A percentile compares a stretch with the other conserved stretches of the same genome.
These are phyloP conservation scores for Xenopus borealis DNA, from an alignment of 2,113 vertebrate genomes.

Conservation along the genomic window DNA sequence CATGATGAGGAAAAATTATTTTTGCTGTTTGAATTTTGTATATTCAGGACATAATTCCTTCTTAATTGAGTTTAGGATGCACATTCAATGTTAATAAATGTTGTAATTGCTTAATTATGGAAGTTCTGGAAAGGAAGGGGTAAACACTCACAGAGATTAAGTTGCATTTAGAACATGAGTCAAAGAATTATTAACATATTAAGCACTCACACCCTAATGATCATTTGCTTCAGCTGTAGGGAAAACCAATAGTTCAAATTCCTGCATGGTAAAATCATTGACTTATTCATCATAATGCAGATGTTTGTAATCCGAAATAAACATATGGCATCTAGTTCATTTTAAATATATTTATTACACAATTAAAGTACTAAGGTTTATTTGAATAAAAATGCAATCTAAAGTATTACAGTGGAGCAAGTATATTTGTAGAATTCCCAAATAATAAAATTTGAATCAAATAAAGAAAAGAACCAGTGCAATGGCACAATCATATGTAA, in stretches of 20 bases:
- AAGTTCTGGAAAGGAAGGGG: not conserved
- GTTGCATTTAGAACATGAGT: not conserved
- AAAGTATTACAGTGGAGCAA: too few species aligned
- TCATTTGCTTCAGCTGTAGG: not conserved
- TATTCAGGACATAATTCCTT: too few species aligned
- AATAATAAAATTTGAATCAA: too few species aligned
- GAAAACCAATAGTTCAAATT: slow-evolving; percentile 2
- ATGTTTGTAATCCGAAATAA: not conserved
- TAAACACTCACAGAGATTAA: not conserved
- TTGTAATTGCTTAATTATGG: slow-evolving; percentile 1
- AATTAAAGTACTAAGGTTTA: too few species aligned
- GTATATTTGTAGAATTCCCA: too few species aligned
- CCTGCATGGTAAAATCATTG: not conserved
- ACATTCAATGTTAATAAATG: too few species aligned
- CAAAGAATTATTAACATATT: slow-evolving; percentile 13
- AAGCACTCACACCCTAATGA: not conserved
- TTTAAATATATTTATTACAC: not conserved
- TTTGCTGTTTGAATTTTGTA: too few species aligned
- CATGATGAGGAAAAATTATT: too few species aligned
- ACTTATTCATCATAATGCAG: not conserved
- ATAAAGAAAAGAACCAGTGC: too few species aligned
- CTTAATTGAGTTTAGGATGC: too few species aligned
- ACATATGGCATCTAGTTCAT: not conserved
- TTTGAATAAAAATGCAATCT: too few species aligned
- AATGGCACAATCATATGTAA: too few species aligned